These are phyloP conservation scores for Nothobranchius kuhntae DNA, from an alignment of 2,113 vertebrate species.

Conservation along the genomic window DNA sequence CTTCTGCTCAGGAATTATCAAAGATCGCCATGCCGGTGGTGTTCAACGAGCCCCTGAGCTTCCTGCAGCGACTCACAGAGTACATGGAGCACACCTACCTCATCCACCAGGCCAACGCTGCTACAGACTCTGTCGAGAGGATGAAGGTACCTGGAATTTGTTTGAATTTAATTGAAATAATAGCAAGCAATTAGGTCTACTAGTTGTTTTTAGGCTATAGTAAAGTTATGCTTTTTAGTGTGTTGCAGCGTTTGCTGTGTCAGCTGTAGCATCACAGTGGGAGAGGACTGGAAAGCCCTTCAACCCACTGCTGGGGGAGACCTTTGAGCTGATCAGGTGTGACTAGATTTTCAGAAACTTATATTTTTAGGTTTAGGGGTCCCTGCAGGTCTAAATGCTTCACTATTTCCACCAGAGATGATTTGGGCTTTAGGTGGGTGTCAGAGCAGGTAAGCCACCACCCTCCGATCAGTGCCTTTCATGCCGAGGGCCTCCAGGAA, in stretches of 20 bases:
- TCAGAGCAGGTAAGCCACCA: conserved; percentile 99
- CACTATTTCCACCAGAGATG: conserved; percentile 81
- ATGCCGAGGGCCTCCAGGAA: conserved; percentile 91
- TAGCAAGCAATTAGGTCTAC: background rate
- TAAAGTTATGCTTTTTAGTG: conserved; percentile 76
- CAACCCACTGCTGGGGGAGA: conserved; percentile 95
- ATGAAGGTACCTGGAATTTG: conserved; percentile 86
- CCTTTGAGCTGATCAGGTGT: conserved; percentile 94
- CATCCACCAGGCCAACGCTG: conserved; percentile 91
- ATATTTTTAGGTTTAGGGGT: background rate
- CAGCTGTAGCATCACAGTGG: conserved; percentile 97
- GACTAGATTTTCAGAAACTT: background rate
- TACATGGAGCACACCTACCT: conserved; percentile 99
- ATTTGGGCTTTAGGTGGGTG: conserved; percentile 94
- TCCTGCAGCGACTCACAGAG: conserved; percentile 92
- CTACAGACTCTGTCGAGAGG: conserved; percentile 86
- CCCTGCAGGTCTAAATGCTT: background rate
- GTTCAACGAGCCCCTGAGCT: conserved; percentile 97
- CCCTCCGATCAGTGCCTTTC: conserved; percentile 96
- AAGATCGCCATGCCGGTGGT: conserved; percentile 99
- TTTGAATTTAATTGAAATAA: background rate
- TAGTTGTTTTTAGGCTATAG: background rate
- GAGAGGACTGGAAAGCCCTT: conserved; percentile 97
- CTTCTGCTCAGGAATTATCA: conserved; percentile 86
- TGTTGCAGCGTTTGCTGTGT: conserved; percentile 95